phyloP scores from a whole-genome alignment of 2,113 vertebrate species.

The Bufo bufo region DNA sequence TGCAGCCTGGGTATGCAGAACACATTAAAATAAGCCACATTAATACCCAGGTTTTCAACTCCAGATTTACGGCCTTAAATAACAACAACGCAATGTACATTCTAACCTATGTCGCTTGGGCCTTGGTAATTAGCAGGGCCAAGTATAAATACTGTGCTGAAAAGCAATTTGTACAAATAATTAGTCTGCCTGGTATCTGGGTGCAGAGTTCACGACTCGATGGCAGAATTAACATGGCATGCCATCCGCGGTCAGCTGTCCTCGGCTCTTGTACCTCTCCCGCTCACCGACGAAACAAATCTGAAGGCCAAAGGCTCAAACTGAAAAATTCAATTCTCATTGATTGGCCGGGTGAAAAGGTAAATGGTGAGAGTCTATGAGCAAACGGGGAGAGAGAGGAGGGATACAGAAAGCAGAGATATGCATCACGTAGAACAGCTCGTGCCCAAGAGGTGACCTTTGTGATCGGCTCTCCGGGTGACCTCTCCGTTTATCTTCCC shows the following conservation, averaged over 20 bases:
- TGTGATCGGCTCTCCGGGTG: background rate
- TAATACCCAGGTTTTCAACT: conserved; percentile 40
- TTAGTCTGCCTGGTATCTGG: conserved; percentile 35
- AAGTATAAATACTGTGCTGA: conserved; percentile 20
- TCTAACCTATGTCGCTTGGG: conserved; percentile 24
- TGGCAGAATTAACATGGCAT: conserved; percentile 19
- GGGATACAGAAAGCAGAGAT: background rate
- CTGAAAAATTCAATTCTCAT: conserved; percentile 38
- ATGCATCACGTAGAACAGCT: background rate
- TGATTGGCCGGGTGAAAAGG: conserved; percentile 38
- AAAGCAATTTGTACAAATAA: conserved; percentile 46
- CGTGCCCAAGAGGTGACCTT: background rate
- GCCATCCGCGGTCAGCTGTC: conserved; percentile 17
- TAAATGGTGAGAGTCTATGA: conserved; percentile 29
- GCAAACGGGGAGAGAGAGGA: background rate
- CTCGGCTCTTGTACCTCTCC: background rate
- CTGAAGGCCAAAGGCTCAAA: conserved; percentile 30
- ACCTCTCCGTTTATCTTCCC: conserved; percentile 21
- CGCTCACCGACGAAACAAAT: background rate
- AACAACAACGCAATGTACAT: background rate
- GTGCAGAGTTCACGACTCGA: conserved; percentile 25
- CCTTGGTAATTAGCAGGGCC: background rate
- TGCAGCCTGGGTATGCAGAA: background rate
- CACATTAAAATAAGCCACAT: conserved; percentile 33
- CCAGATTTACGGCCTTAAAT: conserved; percentile 25